Evolutionary conservation across 2,113 vertebrate genomes (phyloP).

Genomic region (Perognathus longimembris): DNA sequence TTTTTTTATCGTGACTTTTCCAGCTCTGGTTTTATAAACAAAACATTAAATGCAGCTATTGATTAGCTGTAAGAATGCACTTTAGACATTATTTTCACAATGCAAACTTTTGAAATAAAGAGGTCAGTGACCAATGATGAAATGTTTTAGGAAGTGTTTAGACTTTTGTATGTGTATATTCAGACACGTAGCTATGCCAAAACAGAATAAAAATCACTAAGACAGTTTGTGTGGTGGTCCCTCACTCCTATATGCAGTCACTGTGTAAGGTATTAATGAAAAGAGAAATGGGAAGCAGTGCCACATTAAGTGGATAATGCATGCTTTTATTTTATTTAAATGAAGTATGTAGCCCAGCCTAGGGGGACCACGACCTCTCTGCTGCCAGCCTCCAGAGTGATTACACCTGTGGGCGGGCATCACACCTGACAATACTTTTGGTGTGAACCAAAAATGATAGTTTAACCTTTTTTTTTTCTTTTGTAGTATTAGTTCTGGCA

Average conservation of each 20-base stretch:
- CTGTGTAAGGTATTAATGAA: not conserved
- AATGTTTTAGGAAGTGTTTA: slow-evolving; percentile 58
- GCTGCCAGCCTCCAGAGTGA: no score
- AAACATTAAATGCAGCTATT: slow-evolving; percentile 84
- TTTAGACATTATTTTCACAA: slow-evolving; percentile 83
- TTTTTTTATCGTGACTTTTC: slow-evolving; percentile 52
- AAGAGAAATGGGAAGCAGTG: not conserved
- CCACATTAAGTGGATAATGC: not conserved
- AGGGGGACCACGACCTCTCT: no score
- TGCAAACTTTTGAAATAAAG: slow-evolving; percentile 68
- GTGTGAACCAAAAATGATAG: not conserved
- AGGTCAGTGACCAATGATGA: slow-evolving; percentile 44
- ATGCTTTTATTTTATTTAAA: not conserved
- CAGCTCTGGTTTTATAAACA: slow-evolving; percentile 66
- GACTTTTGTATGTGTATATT: slow-evolving; percentile 51
- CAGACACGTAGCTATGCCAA: slow-evolving; percentile 42
- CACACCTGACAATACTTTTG: no score
- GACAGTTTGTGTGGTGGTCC: not conserved
- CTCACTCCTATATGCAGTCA: not conserved
- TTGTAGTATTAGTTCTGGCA: not conserved
- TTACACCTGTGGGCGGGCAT: no score
- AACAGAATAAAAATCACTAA: slow-evolving; percentile 68
- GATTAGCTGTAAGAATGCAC: slow-evolving; percentile 84
- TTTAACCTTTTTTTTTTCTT: not conserved
- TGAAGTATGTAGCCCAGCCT: no score